A percentile compares a stretch with the other conserved stretches of the same genome.
phyloP scores from a whole-genome alignment of 2,113 vertebrate genomes.

The Ellobius talpinus region DNA sequence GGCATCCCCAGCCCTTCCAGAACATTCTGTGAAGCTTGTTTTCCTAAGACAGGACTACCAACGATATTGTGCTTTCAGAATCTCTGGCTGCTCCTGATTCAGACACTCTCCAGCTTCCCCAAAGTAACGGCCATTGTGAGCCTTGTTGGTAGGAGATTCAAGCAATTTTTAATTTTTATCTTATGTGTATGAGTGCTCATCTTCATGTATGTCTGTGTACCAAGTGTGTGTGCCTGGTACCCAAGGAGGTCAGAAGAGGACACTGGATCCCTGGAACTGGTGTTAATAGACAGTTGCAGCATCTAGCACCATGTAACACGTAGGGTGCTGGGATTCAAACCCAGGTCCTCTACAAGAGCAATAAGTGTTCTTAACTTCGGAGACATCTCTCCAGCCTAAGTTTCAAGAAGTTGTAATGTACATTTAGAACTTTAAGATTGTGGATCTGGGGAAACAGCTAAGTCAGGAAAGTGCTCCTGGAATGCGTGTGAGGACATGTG shows the following conservation, averaged over 20 bases:
- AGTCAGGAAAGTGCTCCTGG: background rate
- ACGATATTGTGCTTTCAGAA: background rate
- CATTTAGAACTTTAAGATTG: background rate
- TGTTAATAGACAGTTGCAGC: background rate
- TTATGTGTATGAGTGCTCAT: background rate
- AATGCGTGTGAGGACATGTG: background rate
- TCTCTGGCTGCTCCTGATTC: background rate
- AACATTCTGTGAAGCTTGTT: background rate
- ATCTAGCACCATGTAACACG: too few species aligned
- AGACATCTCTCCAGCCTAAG: background rate
- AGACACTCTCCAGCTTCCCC: background rate
- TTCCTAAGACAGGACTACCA: background rate
- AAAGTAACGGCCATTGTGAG: background rate
- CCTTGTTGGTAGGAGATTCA: background rate
- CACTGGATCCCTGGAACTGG: background rate
- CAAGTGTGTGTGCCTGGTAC: too few species aligned
- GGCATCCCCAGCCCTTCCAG: background rate
- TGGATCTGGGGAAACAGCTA: background rate
- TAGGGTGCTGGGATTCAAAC: background rate
- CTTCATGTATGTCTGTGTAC: background rate
- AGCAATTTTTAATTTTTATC: background rate
- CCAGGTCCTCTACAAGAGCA: background rate
- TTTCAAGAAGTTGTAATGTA: background rate
- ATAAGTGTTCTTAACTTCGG: background rate
- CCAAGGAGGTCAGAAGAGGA: background rate